A percentile compares a stretch with the other conserved stretches of the same genome.
Evolutionary conservation across 2,797 vertebrate genomes (phyloP).

Genomic region (Micrastur ruficollis): DNA sequence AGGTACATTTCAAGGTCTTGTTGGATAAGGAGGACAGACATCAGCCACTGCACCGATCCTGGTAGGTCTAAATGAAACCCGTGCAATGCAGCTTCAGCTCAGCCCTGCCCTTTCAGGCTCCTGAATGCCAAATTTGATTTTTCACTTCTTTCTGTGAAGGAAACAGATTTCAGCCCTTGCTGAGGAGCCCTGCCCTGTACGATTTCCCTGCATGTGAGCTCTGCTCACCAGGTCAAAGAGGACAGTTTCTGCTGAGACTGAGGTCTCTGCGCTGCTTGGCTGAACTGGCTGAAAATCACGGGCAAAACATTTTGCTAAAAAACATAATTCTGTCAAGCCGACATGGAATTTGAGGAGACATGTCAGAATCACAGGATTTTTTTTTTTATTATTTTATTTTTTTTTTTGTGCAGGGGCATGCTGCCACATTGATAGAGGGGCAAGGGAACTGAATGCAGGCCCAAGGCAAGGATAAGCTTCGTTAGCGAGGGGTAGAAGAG

Average conservation of each 20-base stretch:
- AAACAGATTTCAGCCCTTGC: not conserved
- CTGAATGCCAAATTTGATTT: not conserved
- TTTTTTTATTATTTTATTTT: too few species aligned
- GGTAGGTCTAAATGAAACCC: not conserved
- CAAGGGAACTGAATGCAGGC: not conserved
- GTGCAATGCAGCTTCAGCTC: not conserved
- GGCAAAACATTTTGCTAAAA: not conserved
- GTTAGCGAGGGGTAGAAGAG: not conserved
- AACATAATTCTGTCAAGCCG: not conserved
- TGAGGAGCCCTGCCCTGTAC: not conserved
- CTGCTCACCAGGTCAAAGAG: not conserved
- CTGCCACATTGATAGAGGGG: not conserved
- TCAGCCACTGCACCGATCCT: not conserved
- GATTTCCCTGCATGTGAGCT: not conserved
- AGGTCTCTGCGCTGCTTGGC: not conserved
- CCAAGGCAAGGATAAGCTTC: not conserved
- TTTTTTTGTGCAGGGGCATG: not conserved
- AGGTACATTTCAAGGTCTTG: constrained; percentile 8
- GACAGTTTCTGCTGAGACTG: accelerated
- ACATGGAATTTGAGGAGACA: not conserved
- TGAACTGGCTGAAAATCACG: not conserved
- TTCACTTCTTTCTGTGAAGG: not conserved
- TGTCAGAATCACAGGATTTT: not conserved
- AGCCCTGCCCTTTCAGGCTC: not conserved
- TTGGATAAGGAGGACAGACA: not conserved